These are phyloP conservation scores for Acheta domesticus DNA, from an alignment of 2,888 invertebrate species.

Conservation along the genomic window DNA sequence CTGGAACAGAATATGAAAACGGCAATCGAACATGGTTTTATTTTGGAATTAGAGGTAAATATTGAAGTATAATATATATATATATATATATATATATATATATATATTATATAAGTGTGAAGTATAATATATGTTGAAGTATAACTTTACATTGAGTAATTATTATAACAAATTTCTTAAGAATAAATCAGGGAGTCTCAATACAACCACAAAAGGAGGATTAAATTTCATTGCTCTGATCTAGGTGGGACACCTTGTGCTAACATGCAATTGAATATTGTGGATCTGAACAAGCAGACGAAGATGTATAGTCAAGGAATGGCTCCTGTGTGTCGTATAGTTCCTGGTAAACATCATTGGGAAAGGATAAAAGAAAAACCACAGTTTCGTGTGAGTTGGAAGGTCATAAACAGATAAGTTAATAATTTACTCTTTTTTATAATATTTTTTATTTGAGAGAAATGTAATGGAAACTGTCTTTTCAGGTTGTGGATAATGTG, in stretches of 20 bases:
- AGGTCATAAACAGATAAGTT: not conserved
- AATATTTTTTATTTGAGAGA: slow-evolving; percentile 21
- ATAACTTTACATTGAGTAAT: not conserved
- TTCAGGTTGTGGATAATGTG: slow-evolving; percentile 67
- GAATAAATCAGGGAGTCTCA: slow-evolving; percentile 20
- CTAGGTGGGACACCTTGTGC: slow-evolving; percentile 53
- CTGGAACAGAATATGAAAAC: slow-evolving; percentile 82
- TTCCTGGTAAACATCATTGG: slow-evolving; percentile 78
- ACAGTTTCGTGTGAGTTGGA: slow-evolving; percentile 62
- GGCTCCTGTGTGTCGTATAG: slow-evolving; percentile 73
- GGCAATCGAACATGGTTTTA: slow-evolving; percentile 91
- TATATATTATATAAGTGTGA: too few species aligned
- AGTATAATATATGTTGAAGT: slow-evolving; percentile 25
- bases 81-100: too few species aligned
- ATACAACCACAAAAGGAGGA: not conserved
- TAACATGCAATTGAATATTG: slow-evolving; percentile 73
- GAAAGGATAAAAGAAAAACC: slow-evolving; percentile 79
- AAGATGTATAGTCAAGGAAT: slow-evolving; percentile 90
- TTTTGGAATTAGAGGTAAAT: slow-evolving; percentile 68
- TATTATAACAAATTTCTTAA: slow-evolving; percentile 23
- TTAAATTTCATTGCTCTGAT: not conserved
- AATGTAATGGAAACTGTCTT: slow-evolving; percentile 40
- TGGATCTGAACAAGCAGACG: slow-evolving; percentile 84
- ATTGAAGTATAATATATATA: slow-evolving; percentile 20
- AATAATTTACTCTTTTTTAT: not conserved